Conservation (phyloP, 92 coral and sea anemone species). For the Heteractis magnifica region DNA sequence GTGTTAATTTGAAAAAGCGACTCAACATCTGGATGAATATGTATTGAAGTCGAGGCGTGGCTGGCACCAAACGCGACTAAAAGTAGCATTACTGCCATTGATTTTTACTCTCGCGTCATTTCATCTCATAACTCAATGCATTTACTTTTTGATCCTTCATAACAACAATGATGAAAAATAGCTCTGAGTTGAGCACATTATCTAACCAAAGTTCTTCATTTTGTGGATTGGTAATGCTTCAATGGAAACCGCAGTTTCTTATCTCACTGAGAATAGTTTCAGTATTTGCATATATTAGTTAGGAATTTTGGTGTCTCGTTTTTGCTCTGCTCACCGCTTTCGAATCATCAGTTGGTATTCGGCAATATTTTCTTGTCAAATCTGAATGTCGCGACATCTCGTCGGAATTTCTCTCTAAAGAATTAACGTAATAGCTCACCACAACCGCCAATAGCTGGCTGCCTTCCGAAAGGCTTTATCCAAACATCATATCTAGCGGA, state of each 20-base stretch:
- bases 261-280: neutral
- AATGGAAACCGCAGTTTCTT: constrained; percentile 10
- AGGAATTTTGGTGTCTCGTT: neutral
- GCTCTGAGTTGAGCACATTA: neutral
- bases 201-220: neutral
- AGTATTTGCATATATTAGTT: constrained; percentile 2
- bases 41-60: neutral
- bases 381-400: neutral
- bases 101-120: neutral
- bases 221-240: constrained; percentile 1
- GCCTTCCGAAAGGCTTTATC: constrained; percentile 25
- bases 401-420: constrained; percentile 43
- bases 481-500: constrained; percentile 42
- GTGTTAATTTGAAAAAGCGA: constrained; percentile 9
- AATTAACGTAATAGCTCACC: constrained; percentile 17
- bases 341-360: constrained; percentile 7
- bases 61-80: neutral
- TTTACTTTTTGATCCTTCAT: neutral
- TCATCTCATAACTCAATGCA: neutral
- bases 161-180: neutral
- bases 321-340: constrained; percentile 10
- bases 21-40: neutral
- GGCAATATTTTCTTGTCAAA: neutral
- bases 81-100: neutral
- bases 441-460: constrained; percentile 37